Evolutionary conservation across 2,113 vertebrate species (phyloP).

Genomic region (Dromaius novaehollandiae): DNA sequence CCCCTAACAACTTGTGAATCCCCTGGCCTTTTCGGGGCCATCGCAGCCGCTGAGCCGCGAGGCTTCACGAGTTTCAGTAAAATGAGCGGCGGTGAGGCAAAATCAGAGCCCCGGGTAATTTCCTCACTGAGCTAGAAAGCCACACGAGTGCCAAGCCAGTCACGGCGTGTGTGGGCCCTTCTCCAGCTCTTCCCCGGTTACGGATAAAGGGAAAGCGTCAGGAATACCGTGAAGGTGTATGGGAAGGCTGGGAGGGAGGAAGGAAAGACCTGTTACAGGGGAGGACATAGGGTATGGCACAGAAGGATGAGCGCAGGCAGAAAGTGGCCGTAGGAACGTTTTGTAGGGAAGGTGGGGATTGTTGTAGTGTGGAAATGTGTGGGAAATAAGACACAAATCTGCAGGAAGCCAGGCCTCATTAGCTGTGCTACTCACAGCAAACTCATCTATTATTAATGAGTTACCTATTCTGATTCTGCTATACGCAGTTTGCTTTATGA

Average conservation of each 20-base stretch:
- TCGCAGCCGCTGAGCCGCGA: accelerated
- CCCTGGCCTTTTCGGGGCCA: background rate
- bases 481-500: background rate
- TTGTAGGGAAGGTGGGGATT: background rate
- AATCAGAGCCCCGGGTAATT: background rate
- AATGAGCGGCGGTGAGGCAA: background rate
- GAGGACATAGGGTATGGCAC: background rate
- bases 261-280: accelerated
- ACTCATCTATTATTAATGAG: background rate
- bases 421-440: background rate
- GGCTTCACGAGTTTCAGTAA: background rate
- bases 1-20: background rate
- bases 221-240: background rate
- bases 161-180: background rate
- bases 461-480: background rate
- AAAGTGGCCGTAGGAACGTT: too few relatives aligned
- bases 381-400: background rate
- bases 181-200: background rate
- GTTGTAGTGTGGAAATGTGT: background rate
- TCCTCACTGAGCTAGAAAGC: accelerated
- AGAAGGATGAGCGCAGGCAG: too few relatives aligned
- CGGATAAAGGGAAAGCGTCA: background rate
- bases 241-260: background rate
- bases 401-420: background rate
- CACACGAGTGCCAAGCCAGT: background rate